A percentile compares a stretch with the other conserved stretches of the same genome.
phyloP scores from a whole-genome alignment of 2,888 invertebrate species.

The Cheilosia grossa region DNA sequence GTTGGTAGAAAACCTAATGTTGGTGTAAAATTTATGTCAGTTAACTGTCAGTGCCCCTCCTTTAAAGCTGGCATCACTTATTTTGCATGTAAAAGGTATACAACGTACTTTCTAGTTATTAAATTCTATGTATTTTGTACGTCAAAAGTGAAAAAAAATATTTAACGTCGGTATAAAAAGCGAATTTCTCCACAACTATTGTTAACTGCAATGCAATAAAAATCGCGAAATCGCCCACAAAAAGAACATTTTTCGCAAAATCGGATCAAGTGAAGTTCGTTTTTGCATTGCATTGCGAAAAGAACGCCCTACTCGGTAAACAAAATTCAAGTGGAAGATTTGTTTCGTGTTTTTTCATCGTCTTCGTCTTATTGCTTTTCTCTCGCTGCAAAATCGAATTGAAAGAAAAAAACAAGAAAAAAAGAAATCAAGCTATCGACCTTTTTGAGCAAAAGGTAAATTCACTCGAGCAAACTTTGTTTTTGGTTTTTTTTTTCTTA shows the following conservation, averaged over 20 bases:
- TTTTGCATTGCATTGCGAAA: constrained; percentile 69
- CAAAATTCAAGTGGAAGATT: constrained; percentile 63
- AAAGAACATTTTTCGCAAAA: constrained; percentile 49
- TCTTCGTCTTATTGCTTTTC: constrained; percentile 44
- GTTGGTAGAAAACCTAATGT: not conserved
- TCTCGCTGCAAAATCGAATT: constrained; percentile 54
- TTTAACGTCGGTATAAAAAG: constrained; percentile 68
- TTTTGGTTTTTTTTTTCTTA: not conserved
- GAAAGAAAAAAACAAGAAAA: constrained; percentile 48
- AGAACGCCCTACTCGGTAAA: constrained; percentile 75
- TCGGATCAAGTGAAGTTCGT: constrained; percentile 45
- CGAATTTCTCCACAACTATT: constrained; percentile 60
- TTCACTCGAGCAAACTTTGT: constrained; percentile 44
- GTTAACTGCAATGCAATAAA: constrained; percentile 63
- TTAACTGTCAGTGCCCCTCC: constrained; percentile 72
- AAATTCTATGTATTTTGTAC: constrained; percentile 74
- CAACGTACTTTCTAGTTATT: constrained; percentile 72
- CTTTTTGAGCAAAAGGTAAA: constrained; percentile 64
- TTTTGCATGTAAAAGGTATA: constrained; percentile 74
- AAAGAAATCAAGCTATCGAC: constrained; percentile 71
- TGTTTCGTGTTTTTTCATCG: constrained; percentile 62
- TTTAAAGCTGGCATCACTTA: constrained; percentile 72
- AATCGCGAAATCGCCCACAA: constrained; percentile 11
- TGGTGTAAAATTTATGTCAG: constrained; percentile 49
- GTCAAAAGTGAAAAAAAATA: constrained; percentile 71